Conservation (phyloP, 2,888 invertebrate genomes). For the Crioceris asparagi region DNA sequence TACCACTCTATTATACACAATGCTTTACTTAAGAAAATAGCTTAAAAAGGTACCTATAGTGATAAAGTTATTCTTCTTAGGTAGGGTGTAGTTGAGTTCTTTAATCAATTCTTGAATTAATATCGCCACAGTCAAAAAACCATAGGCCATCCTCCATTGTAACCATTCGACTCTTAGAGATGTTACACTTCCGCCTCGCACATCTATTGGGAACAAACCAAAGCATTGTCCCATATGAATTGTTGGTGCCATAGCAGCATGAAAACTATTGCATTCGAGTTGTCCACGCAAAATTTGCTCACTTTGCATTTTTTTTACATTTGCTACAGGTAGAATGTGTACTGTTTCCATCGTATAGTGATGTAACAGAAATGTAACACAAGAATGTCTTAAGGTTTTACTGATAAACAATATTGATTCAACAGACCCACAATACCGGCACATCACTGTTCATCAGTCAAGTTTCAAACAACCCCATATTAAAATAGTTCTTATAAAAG, state of each 20-base stretch:
- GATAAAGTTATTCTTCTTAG: neutral
- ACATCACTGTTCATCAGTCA: no score
- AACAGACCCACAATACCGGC: no score
- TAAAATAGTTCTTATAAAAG: no score
- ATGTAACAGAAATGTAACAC: no score
- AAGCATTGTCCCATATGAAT: neutral
- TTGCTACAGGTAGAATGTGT: no score
- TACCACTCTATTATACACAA: neutral
- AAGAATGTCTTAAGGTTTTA: no score
- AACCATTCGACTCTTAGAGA: neutral
- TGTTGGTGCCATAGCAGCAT: neutral
- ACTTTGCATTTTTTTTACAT: no score
- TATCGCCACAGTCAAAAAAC: neutral
- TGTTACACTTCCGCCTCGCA: neutral
- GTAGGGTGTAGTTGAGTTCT: neutral
- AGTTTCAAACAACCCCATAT: no score
- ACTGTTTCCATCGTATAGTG: no score
- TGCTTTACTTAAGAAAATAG: neutral
- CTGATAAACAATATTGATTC: no score
- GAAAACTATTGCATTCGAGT: neutral
- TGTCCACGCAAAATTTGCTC: neutral
- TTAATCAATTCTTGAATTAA: neutral
- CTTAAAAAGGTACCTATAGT: neutral
- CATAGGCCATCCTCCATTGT: slow-evolving; percentile 2
- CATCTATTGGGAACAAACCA: slow-evolving; percentile 1